A percentile compares a stretch with the other conserved stretches of the same genome.
phyloP scores from a whole-genome alignment of 2,113 vertebrate genomes.

The Heterotilapia buettikoferi region DNA sequence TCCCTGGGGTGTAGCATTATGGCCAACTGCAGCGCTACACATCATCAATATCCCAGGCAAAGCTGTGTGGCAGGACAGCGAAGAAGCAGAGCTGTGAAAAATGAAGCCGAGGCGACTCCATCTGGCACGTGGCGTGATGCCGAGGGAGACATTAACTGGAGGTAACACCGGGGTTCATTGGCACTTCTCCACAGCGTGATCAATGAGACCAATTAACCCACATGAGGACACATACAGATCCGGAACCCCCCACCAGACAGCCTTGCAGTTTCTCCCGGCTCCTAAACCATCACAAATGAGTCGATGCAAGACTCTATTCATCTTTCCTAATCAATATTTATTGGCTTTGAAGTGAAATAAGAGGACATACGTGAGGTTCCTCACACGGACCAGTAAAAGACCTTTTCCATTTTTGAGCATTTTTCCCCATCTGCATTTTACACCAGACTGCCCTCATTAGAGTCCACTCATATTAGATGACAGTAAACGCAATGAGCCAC shows the following conservation, averaged over 20 bases:
- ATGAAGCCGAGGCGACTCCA: conserved; percentile 45
- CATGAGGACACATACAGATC: background rate
- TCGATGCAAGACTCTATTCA: background rate
- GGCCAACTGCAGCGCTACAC: conserved; percentile 24
- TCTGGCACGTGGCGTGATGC: conserved; percentile 45
- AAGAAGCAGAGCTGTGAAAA: conserved; percentile 11
- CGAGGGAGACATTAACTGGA: conserved; percentile 56
- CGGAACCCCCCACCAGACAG: background rate
- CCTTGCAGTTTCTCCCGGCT: background rate
- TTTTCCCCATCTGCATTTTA: background rate
- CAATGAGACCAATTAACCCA: conserved; percentile 59
- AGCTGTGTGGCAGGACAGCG: background rate
- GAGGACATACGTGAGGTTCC: background rate
- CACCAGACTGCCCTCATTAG: background rate
- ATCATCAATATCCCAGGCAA: conserved; percentile 52
- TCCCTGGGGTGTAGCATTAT: conserved; percentile 21
- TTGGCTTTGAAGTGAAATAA: background rate
- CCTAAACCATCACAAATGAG: background rate
- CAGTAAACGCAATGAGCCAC: background rate
- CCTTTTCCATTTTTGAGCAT: background rate
- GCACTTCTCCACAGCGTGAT: conserved; percentile 53
- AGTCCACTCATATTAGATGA: background rate
- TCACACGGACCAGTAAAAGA: background rate
- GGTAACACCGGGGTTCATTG: conserved; percentile 32
- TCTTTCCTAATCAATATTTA: background rate